A percentile compares a stretch with the other conserved stretches of the same genome.
phyloP scores from a whole-genome alignment of 1,140 invertebrate genomes.

The Diorhabda sublineata region DNA sequence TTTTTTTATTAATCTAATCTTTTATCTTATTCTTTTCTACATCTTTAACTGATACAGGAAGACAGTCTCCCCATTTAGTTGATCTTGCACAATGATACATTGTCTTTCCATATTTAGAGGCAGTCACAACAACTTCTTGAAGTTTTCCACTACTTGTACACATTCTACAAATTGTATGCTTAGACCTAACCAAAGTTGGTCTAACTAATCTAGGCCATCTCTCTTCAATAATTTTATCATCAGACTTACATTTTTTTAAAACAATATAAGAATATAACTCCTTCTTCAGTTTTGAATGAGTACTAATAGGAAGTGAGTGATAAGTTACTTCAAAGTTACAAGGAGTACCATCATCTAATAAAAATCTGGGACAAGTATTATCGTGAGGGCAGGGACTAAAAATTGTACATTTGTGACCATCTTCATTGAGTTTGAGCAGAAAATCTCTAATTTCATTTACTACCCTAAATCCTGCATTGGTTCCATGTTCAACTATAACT shows the following conservation, averaged over 20 bases:
- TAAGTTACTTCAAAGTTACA: constrained; percentile 75
- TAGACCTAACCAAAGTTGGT: constrained; percentile 59
- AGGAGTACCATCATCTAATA: constrained; percentile 56
- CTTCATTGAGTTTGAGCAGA: constrained; percentile 53
- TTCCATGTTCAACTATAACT: constrained; percentile 81
- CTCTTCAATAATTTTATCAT: constrained; percentile 12
- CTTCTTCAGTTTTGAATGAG: constrained; percentile 43
- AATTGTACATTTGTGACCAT: constrained; percentile 54
- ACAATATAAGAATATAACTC: constrained; percentile 70
- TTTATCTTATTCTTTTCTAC: constrained; percentile 4
- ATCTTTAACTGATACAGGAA: constrained; percentile 21
- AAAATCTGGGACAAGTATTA: constrained; percentile 63
- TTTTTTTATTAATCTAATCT: background rate
- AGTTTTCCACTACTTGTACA: constrained; percentile 72
- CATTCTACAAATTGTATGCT: constrained; percentile 71
- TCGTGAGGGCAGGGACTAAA: constrained; percentile 85
- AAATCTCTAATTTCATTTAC: constrained; percentile 73
- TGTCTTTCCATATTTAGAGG: constrained; percentile 66
- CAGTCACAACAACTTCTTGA: constrained; percentile 73
- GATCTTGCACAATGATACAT: constrained; percentile 66
- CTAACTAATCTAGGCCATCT: constrained; percentile 76
- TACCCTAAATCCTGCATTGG: constrained; percentile 69
- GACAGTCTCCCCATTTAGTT: constrained; percentile 66
- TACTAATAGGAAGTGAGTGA: constrained; percentile 52
- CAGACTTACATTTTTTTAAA: constrained; percentile 65